Conservation (phyloP, 2,888 invertebrate species). For the Fissipunctia ypsillon region DNA sequence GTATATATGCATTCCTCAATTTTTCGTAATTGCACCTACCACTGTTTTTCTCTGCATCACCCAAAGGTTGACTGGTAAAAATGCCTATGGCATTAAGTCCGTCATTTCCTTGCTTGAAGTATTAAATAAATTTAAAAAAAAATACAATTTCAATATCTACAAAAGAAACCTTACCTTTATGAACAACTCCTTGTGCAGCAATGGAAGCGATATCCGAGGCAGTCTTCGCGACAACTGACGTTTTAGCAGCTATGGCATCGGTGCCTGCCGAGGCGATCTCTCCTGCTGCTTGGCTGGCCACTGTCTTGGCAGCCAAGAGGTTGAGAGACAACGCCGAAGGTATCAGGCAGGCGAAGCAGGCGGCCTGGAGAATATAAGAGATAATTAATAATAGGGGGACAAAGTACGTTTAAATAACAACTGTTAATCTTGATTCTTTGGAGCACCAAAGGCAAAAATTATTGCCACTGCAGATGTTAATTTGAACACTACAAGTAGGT, state of each 20-base stretch:
- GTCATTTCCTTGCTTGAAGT: too few species aligned
- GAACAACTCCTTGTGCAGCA: neutral
- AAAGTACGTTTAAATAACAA: neutral
- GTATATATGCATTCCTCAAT: too few species aligned
- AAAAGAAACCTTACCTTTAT: constrained; percentile 42
- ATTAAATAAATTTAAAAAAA: too few species aligned
- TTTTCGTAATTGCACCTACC: too few species aligned
- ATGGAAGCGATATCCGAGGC: constrained; percentile 51
- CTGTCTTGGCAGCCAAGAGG: constrained; percentile 31
- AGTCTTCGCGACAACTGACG: constrained; percentile 23
- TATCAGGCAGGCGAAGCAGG: constrained; percentile 73
- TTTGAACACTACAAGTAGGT: neutral
- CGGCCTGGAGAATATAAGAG: constrained; percentile 66
- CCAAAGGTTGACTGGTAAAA: too few species aligned
- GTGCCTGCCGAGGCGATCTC: constrained; percentile 21
- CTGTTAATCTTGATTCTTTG: neutral
- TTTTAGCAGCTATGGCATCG: constrained; percentile 26
- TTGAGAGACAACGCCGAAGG: constrained; percentile 61
- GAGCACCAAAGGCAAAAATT: neutral
- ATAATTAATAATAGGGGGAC: neutral
- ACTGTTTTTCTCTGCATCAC: too few species aligned
- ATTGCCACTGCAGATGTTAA: neutral
- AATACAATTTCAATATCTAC: neutral
- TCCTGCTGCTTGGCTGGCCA: constrained; percentile 16
- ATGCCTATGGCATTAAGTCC: too few species aligned